Evolutionary conservation across 2,888 invertebrate species (phyloP), one percentile per base, ranked within the genome.

Genomic region (Pseudococcus viburni): DNA sequence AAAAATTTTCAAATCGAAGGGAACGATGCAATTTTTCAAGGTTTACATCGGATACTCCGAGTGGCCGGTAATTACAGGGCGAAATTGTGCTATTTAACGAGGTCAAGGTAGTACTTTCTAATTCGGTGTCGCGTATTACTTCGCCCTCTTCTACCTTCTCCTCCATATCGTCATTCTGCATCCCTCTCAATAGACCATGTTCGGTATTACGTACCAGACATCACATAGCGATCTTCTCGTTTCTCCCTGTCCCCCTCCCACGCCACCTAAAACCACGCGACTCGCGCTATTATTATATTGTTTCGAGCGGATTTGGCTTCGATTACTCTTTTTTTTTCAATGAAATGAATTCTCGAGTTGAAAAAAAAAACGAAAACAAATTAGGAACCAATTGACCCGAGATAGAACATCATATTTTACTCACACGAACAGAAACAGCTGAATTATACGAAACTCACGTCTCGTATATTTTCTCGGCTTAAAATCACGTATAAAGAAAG

Each of bases 91-190:
- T n/a, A 33, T 73, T 73, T 15, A 26, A 73, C 68, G 68, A 73
- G 68, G 68, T 73, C 68, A 73, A 73, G 68, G 68, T 73, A 15
- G 68, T 73, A 73, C 68, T 73, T 73, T 73, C 68, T 73, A 73
- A 73, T 73, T 73, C 68, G 33, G 68, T 73, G 26, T 73, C 68
- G 8, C 33, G 68, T 33, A 33, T 73, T n/a, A 19, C 59, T n/a
- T 59, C 59, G 59, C 59, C 59, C 59, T 59, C 59, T 59, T 59
- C 59, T 9, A 59, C 19, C 19, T 59, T 19, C 9, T 59, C 19
- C 59, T 59, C n/a, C 59, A 4, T 0, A n/a, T 19, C 59, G 7
- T n/a, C 7, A 19, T 59, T n/a, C 59, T 19, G 59, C 59, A 59
- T 59, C 59, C 59, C 59, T 59, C 59, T 59, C 59, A 59, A 9